Conservation (phyloP, 1,140 invertebrate genomes). For the Gryon sp. region DNA sequence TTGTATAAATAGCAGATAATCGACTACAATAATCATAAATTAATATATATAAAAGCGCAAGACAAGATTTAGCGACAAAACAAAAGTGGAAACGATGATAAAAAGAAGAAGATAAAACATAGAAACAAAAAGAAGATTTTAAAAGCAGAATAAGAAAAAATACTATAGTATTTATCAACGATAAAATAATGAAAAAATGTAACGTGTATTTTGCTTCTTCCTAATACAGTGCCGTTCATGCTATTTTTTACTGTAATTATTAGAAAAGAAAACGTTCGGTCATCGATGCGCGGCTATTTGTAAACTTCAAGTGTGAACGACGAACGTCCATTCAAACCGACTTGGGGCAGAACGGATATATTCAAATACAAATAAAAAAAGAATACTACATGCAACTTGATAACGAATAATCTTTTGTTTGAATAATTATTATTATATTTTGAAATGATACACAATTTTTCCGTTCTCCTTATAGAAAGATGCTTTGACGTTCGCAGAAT, state of each 20-base stretch:
- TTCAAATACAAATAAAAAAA: too few species aligned
- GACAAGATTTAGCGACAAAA: slow-evolving; percentile 22
- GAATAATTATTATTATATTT: too few species aligned
- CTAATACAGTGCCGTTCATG: slow-evolving; percentile 80
- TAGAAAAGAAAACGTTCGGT: slow-evolving; percentile 71
- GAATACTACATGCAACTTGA: background rate
- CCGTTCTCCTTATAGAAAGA: background rate
- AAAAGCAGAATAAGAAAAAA: slow-evolving; percentile 61
- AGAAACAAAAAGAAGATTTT: slow-evolving; percentile 45
- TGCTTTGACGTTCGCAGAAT: slow-evolving; percentile 46
- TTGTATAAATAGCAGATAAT: slow-evolving; percentile 70
- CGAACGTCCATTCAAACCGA: slow-evolving; percentile 7
- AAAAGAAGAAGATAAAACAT: slow-evolving; percentile 4
- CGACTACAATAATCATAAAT: slow-evolving; percentile 64
- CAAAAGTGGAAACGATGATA: slow-evolving; percentile 26
- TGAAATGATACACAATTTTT: background rate
- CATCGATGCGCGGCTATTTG: slow-evolving; percentile 62
- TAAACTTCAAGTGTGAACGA: slow-evolving; percentile 34
- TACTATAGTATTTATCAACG: slow-evolving; percentile 78
- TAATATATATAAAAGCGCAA: slow-evolving; percentile 51
- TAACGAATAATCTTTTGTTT: too few species aligned
- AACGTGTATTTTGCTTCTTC: slow-evolving; percentile 80
- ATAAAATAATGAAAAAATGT: slow-evolving; percentile 78
- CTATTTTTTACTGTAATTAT: slow-evolving; percentile 80
- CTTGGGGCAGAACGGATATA: too few species aligned